Evolutionary conservation across 2,797 vertebrate genomes (phyloP).

Genomic region (Hapalemur alaotrensis): DNA sequence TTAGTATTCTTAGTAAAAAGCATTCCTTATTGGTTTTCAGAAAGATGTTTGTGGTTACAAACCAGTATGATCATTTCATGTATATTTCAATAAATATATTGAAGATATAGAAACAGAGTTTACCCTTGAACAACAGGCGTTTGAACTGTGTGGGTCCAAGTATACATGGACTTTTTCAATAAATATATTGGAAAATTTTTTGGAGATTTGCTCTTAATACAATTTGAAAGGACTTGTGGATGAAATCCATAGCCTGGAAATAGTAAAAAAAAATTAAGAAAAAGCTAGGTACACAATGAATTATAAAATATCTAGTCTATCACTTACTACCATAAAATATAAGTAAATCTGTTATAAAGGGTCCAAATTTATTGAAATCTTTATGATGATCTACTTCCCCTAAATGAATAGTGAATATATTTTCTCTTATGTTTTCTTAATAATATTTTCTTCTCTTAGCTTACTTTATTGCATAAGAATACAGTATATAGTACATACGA

Average conservation of each 20-base stretch:
- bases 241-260: neutral
- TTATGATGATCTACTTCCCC: neutral
- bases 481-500: neutral
- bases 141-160: neutral
- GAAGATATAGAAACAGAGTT: neutral
- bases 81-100: neutral
- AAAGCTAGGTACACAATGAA: neutral
- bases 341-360: neutral
- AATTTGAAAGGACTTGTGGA: neutral
- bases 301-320: neutral
- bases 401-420: neutral
- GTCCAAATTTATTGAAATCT: neutral
- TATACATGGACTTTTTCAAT: neutral
- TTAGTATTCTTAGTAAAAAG: neutral
- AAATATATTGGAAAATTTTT: neutral
- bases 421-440: neutral
- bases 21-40: neutral
- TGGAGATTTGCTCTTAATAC: neutral
- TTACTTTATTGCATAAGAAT: neutral
- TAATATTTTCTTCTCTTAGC: neutral
- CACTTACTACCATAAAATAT: neutral
- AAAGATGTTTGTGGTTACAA: neutral
- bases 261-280: neutral
- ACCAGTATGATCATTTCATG: neutral
- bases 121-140: neutral